Percentiles rank a stretch among this genome's conserved stretches.
Conservation (phyloP, 2,888 invertebrate genomes). For the Eupithecia vulgata region DNA sequence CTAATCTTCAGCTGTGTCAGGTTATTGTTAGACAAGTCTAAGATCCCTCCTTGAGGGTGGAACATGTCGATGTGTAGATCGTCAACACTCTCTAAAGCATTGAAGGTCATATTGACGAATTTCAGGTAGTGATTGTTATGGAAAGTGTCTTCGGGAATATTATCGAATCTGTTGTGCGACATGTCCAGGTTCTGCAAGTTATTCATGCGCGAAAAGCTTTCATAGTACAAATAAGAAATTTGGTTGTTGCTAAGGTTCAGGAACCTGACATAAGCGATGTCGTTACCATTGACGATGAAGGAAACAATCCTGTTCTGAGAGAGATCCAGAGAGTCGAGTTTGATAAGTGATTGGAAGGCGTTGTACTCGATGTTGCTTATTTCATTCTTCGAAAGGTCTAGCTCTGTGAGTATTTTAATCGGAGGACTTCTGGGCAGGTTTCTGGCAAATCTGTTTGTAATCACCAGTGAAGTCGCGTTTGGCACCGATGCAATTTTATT, state of each 20-base stretch:
- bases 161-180: constrained; percentile 64
- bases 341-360: constrained; percentile 66
- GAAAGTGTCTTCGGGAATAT: constrained; percentile 65
- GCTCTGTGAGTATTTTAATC: constrained; percentile 61
- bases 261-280: constrained; percentile 60
- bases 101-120: constrained; percentile 67
- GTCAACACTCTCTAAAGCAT: constrained; percentile 58
- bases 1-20: constrained; percentile 61
- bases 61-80: constrained; percentile 64
- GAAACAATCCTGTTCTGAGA: constrained; percentile 63
- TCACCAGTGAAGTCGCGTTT: constrained; percentile 59
- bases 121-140: constrained; percentile 61
- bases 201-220: constrained; percentile 66
- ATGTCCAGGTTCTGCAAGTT: constrained; percentile 73
- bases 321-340: constrained; percentile 63
- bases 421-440: constrained; percentile 45
- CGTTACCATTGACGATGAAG: constrained; percentile 63
- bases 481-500: constrained; percentile 64
- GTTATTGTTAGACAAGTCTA: constrained; percentile 72
- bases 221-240: constrained; percentile 58
- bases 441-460: constrained; percentile 51
- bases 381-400: constrained; percentile 70
- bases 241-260: constrained; percentile 70
- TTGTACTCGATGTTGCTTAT: constrained; percentile 66
- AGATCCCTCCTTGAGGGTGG: constrained; percentile 65